Evolutionary conservation across 2,113 vertebrate species (phyloP).

Genomic region (Sceloporus tristichus): DNA sequence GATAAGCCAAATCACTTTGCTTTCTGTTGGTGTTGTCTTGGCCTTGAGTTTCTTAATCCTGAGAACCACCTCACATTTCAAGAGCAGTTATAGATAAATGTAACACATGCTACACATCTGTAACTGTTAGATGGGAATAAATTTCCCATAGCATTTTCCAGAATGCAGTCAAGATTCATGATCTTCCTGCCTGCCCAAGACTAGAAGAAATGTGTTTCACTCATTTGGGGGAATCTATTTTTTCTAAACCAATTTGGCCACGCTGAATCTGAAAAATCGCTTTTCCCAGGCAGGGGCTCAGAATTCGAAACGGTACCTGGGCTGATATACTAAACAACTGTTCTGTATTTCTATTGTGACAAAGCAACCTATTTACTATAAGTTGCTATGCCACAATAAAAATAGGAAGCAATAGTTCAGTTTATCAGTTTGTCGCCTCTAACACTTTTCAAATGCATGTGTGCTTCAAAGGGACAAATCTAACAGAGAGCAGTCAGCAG

Average conservation of each 20-base stretch:
- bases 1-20: not conserved
- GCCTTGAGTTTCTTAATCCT: no score
- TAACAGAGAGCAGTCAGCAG: no score
- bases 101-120: not conserved
- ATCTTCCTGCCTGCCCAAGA: no score
- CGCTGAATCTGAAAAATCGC: not conserved
- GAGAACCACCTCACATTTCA: not conserved
- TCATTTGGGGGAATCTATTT: not conserved
- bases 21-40: not conserved
- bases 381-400: no score
- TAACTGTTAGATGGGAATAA: not conserved
- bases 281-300: not conserved
- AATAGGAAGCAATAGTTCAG: no score
- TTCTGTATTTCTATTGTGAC: no score
- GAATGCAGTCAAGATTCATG: no score
- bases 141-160: not conserved
- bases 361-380: no score
- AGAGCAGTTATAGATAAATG: not conserved
- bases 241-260: not conserved
- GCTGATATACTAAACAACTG: no score
- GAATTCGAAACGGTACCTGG: not conserved
- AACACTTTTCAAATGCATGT: not conserved
- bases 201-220: not conserved
- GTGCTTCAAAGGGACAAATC: not conserved
- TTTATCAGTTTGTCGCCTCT: not conserved